Base-by-base conservation (phyloP, 1,140 invertebrate species). In the Pachyrhynchus sulphureomaculatus region DNA sequence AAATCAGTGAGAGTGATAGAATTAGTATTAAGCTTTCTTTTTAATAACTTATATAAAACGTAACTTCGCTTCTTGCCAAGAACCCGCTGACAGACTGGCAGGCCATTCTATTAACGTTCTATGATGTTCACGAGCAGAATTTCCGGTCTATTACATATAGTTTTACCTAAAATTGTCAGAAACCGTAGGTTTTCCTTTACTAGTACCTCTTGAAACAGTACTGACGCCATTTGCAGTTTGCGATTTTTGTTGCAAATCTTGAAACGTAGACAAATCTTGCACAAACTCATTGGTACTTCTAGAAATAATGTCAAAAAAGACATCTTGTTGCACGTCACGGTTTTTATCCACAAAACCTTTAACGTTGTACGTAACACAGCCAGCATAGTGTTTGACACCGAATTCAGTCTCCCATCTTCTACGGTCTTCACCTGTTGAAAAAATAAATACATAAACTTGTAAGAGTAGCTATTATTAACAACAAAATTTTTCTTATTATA, bases 341-440 rank as follows among this genome's bases (percentile, higher is more conserved):
- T 99, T 99, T 78, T 99, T 99, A 72, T 99, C 95, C 0, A 99
- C 89, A 79, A 99, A 99, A 8, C 96, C 96, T 57, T 90, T 85
- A 4, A 93, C 89, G 20, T 85, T 85, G 79, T 99, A 99, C 8
- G 89, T 89, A 2, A 99, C 96, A 58, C 86, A 86, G 18, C 96
- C 96, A 2, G 96, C 96, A 76, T 99, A 99, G 75, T 99, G 96
- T 68, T 86, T 84, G 3, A 97, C 85, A 1, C 94, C 91, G 75
- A 96, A 95, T 74, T 96, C 90, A 26, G 87, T 86, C 78, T 97
- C 88, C 96, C 96, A 92, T 76, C 88, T 86, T 65, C 95, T 78
- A 42, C 93, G 80, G 77, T 94, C 88, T 51, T 88, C 84, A 6
- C 75, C 73, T 73, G n/a, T n/a, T n/a, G n/a, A n/a, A 51, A 48